Evolutionary conservation across 2,888 invertebrate genomes (phyloP), one percentile per base, ranked within the genome.

Genomic region (Dicycla oo): DNA sequence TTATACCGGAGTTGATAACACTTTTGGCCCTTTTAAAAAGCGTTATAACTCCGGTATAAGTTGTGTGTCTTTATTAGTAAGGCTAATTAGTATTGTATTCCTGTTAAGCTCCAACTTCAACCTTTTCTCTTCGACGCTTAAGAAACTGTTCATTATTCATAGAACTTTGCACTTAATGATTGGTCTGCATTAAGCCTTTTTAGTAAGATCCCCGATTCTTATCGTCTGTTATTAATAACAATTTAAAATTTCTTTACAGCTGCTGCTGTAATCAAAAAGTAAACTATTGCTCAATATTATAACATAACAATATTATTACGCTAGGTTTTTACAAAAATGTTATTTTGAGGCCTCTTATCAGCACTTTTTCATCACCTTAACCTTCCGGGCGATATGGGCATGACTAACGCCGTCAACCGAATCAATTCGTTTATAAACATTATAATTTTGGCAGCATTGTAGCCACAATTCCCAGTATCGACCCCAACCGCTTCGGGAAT

Each of bases 381-480:
- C 75, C 80, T 76, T 74, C 75, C 75, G 58, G 43, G 20, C 75
- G 75, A 76, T 80, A 80, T 23, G 38, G 11, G 1, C 43, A 38
- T 51, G 40, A 58, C 13, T 78, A 30, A 79, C 23, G 18, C 8
- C 40, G 40, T 4, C 40, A 34, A 73, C 47, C 20, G 30, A 51
- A 54, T 54, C 34, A n/a, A 43, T 65, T 58, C 26, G n/a, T 60
- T 58, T 56, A 18, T 66, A 76, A 75, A 75, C 49, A 65, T 80
- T 26, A 38, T 23, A n/a, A 2, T 45, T 64, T 75, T 45, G 34
- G 49, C 45, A 73, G 3, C 10, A 23, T 57, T 73, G 30, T 79
- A 23, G 26, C 1, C 40, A 26, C 3, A 13, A 13, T 18, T 23
- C n/a, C 40, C 43, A 76, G 75, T 76, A 45, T 54, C 18, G 13